Evolutionary conservation across 2,888 invertebrate genomes (phyloP), one percentile per base, ranked within the genome.

Genomic region (Nephrotoma appendiculata): DNA sequence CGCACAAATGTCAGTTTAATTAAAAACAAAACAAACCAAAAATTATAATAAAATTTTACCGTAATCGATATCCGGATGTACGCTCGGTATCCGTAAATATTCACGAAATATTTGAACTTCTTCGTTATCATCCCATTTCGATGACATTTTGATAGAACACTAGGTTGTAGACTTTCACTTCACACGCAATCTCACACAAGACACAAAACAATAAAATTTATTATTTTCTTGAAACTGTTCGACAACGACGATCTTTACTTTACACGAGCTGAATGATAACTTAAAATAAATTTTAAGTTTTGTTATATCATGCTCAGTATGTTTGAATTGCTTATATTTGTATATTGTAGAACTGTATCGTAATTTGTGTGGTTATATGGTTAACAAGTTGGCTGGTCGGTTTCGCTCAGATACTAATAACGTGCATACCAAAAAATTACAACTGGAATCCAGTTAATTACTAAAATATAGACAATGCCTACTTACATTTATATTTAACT

Each of bases 1-100:
- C 44, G 11, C 44, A 9, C 44, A 48, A 48, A 48, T 48, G 48
- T 48, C 48, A 48, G 2, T 83, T 83, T 9, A 19, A 83, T 41
- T 31, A 5, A 31, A 31, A 83, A 83, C 41, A 83, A 19, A 83
- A 31, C 7, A 83, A 19, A 83, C 7, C 7, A 83, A 84, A 84
- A 15, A 84, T 15, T 71, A 31, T 41, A 84, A 15, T 42, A 42
- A 42, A 42, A 41, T 42, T 48, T 11, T 91, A 96, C 97, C 94
- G 90, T 97, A 97, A 90, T 97, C 94, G 15, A 96, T 92, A 89
- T 95, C 92, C 0, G 97, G 97, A 88, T 97, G 97, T 0, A 96
- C 96, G 45, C 96, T 96, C 5, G 96, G 95, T 89, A 97, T 96
- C 89, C 93, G 92, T 86, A 97, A 92, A 92, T 97, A 97, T 89